phyloP scores from a whole-genome alignment of 1,140 invertebrate genomes.

The Meloidogyne exigua region DNA sequence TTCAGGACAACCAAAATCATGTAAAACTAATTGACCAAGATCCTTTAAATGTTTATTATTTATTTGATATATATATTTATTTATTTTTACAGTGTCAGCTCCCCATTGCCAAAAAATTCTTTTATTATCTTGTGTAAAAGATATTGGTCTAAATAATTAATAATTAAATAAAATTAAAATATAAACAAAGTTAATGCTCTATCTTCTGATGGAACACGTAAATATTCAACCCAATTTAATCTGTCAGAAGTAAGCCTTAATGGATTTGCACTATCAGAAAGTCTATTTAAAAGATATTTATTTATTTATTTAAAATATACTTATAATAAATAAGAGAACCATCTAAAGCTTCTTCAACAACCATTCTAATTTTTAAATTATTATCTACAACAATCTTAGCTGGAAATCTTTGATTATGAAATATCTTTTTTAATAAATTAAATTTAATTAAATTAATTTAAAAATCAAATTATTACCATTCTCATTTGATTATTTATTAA shows the following conservation, averaged over 20 bases:
- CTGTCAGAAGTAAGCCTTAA: constrained; percentile 50
- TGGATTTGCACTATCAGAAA: constrained; percentile 51
- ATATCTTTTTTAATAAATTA: neutral
- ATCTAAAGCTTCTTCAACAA: constrained; percentile 54
- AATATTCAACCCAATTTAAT: constrained; percentile 54
- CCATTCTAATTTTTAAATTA: constrained; percentile 56
- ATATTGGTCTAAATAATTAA: constrained; percentile 55
- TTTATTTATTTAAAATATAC: neutral
- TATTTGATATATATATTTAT: neutral
- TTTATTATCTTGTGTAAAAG: constrained; percentile 56
- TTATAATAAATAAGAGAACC: constrained; percentile 54
- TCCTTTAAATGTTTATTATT: constrained; percentile 29
- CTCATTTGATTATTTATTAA: constrained; percentile 49
- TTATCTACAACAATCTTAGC: constrained; percentile 58
- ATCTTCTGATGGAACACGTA: constrained; percentile 56
- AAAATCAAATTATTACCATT: constrained; percentile 31
- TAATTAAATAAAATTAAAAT: neutral
- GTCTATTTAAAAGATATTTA: constrained; percentile 10
- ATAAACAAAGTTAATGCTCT: constrained; percentile 55
- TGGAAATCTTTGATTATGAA: constrained; percentile 50
- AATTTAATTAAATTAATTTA: neutral
- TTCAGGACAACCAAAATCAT: constrained; percentile 59
- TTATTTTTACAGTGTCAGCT: constrained; percentile 39
- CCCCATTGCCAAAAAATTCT: constrained; percentile 62
- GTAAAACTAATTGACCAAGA: constrained; percentile 53